These are phyloP conservation scores for Laticauda laticaudata DNA, from an alignment of 2,113 vertebrate species.

Conservation along the genomic window DNA sequence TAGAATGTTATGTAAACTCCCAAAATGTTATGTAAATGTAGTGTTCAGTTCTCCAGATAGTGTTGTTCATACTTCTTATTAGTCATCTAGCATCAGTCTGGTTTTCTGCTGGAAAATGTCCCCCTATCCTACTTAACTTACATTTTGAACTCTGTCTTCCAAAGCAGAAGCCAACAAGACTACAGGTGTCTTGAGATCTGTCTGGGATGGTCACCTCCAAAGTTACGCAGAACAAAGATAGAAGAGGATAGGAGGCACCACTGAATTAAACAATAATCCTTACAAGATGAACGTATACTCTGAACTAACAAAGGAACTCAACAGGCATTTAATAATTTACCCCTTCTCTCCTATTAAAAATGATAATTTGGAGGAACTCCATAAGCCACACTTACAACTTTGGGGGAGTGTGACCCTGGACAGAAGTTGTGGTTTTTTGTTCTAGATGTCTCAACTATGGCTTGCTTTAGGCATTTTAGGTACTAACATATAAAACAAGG, in stretches of 20 bases:
- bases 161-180: neutral
- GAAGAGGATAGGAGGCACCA: neutral
- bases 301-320: neutral
- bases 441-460: neutral
- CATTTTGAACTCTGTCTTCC: neutral
- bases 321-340: neutral
- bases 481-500: neutral
- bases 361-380: neutral
- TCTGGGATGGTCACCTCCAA: neutral
- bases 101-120: neutral
- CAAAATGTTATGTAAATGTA: neutral
- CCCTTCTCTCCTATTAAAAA: neutral
- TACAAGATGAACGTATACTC: neutral
- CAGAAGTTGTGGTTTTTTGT: neutral
- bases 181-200: neutral
- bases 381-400: neutral
- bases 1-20: neutral
- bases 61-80: constrained; percentile 1
- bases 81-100: neutral
- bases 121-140: neutral
- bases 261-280: neutral
- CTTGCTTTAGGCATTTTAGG: neutral
- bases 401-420: neutral
- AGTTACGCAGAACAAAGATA: neutral
- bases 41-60: neutral